Conservation (phyloP, 2,113 vertebrate species). For the Uria lomvia region DNA sequence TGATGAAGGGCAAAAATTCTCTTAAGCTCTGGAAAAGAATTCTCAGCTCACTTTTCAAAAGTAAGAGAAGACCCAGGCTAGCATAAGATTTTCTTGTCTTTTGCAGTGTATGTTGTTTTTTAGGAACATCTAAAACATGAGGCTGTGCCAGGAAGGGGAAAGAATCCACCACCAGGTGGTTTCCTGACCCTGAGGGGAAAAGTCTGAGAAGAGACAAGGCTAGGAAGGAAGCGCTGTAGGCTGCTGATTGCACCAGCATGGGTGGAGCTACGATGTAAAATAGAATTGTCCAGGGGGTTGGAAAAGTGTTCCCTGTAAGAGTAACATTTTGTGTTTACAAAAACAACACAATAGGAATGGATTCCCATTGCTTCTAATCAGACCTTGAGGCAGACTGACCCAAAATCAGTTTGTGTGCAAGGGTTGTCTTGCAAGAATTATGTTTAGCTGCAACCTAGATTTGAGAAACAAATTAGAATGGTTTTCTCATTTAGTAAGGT, state of each 20-base stretch:
- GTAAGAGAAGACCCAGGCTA: background rate
- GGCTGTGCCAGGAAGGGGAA: background rate
- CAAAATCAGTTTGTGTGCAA: background rate
- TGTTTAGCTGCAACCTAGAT: background rate
- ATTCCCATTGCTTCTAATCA: background rate
- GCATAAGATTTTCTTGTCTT: background rate
- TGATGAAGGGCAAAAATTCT: background rate
- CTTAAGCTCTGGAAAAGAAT: background rate
- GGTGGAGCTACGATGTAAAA: background rate
- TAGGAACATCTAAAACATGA: background rate
- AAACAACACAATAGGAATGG: background rate
- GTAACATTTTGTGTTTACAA: background rate
- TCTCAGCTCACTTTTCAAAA: background rate
- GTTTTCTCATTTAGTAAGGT: background rate
- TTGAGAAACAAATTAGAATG: background rate
- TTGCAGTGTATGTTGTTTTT: background rate
- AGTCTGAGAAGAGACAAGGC: background rate
- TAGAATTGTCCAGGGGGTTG: background rate
- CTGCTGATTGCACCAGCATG: background rate
- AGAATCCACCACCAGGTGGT: background rate
- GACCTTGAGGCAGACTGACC: background rate
- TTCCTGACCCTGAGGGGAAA: background rate
- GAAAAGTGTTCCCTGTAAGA: background rate
- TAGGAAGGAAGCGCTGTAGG: slow-evolving; percentile 17
- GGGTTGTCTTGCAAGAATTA: background rate